Base-by-base conservation (phyloP, 2,797 vertebrate genomes). In the Periparus ater region DNA sequence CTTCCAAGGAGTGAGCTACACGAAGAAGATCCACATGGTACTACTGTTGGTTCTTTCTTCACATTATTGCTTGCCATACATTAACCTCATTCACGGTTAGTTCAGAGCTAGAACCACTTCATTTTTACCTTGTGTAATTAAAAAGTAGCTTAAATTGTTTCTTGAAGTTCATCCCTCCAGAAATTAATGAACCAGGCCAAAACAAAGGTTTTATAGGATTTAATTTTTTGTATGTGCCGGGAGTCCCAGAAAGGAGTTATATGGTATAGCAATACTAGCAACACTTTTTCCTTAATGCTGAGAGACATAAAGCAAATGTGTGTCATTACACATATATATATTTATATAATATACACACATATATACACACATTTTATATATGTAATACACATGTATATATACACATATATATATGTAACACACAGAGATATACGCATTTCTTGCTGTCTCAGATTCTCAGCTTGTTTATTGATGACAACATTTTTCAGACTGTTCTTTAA, bases 1-100 rank as follows among this genome's bases (percentile, higher is more conserved):
- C 44, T 95, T 94, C 74, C 67, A 81, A 61, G 73, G 84, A 85
- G 55, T 62, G n/a, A 96, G 58, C 7, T 70, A 95, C 73, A 65
- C 19, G 17, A 26, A 71, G 44, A 91, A 95, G 86, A 23, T 61
- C 30, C 44, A 77, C 16, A 9, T 29, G 32, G 12, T 70, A 23
- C 25, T 62, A 40, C 50, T 83, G 36, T 47, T 47, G 20, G 45
- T 67, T 88, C 22, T 32, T 76, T 63, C 54, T 85, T 85, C 66
- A 80, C 20, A 72, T 85, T 94, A 60, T 67, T 90, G 44, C 60
- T 88, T 85, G 47, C 29, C 26, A 20, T 32, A 51, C n/a, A 23
- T 95, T 94, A 91, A 73, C 38, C 34, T 92, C 40, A 47, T 73
- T 85, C 83, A 65, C 53, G 58, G 77, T 48, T 74, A 55, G 12